These are phyloP conservation scores for Synanthedon myopaeformis DNA, from an alignment of 2,888 invertebrate species.

Conservation along the genomic window DNA sequence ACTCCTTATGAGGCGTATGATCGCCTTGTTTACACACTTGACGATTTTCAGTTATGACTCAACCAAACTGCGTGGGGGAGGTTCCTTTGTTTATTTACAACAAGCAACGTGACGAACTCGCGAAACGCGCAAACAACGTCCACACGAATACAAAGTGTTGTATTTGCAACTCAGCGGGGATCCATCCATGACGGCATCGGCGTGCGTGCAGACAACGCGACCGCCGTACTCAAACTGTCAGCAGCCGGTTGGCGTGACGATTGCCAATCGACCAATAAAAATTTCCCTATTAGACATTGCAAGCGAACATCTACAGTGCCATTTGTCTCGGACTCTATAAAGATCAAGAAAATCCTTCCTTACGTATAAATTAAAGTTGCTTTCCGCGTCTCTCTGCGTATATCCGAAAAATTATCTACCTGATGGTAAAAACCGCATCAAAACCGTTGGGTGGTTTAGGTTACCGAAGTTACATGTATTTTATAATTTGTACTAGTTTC, in stretches of 20 bases:
- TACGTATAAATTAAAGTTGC: no score
- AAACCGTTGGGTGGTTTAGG: no score
- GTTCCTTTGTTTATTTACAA: constrained; percentile 46
- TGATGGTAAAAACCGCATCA: no score
- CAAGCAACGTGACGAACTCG: constrained; percentile 18
- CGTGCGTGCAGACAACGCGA: constrained; percentile 34
- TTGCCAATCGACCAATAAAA: constrained; percentile 24
- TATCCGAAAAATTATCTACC: no score
- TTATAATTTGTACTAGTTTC: no score
- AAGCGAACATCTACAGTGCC: constrained; percentile 32
- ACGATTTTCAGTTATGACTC: constrained; percentile 25
- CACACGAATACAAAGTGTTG: constrained; percentile 10
- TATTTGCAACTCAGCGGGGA: constrained; percentile 9
- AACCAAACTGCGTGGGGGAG: constrained; percentile 16
- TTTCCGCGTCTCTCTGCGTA: no score
- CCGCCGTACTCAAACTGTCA: constrained; percentile 46
- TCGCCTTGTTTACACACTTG: constrained; percentile 28
- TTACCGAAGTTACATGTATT: no score
- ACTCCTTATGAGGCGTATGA: no score
- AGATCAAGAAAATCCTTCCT: no score
- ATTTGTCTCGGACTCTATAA: constrained; percentile 19
- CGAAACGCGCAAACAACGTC: constrained; percentile 6
- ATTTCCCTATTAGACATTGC: constrained; percentile 48
- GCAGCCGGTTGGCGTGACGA: constrained; percentile 4
- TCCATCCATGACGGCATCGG: constrained; percentile 4